Evolutionary conservation across 2,113 vertebrate species (phyloP).

Genomic region (Corythaeola cristata): DNA sequence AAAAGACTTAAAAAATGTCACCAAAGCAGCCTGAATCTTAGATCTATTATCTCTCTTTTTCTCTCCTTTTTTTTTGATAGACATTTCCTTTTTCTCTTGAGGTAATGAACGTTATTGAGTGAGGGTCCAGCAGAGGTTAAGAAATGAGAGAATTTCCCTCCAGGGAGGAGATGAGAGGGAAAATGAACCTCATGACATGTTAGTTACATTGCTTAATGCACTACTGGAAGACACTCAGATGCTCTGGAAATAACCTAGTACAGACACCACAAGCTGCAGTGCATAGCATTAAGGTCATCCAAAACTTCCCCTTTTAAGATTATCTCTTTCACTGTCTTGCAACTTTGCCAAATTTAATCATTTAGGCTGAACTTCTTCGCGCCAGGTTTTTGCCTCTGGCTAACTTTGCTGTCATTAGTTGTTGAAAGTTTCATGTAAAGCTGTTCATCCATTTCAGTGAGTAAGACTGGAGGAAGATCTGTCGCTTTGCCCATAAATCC

Average conservation of each 20-base stretch:
- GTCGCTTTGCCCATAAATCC: not conserved
- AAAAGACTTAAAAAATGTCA: not conserved
- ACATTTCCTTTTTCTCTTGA: slow-evolving; percentile 20
- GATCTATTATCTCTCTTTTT: not conserved
- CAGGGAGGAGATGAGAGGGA: slow-evolving; percentile 36
- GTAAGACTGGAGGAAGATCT: not conserved
- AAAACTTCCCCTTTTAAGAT: not conserved
- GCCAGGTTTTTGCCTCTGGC: not conserved
- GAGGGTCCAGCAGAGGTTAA: slow-evolving; percentile 31
- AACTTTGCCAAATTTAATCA: not conserved
- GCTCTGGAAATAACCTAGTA: slow-evolving; percentile 42
- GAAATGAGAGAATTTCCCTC: slow-evolving; percentile 50
- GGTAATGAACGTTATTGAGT: slow-evolving; percentile 31
- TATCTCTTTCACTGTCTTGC: not conserved
- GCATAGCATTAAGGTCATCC: not conserved
- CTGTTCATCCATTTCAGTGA: not conserved
- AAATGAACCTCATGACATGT: slow-evolving; percentile 48
- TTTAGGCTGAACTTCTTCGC: not conserved
- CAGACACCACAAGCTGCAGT: not conserved
- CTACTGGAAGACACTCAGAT: slow-evolving; percentile 43
- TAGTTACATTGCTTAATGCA: slow-evolving; percentile 36
- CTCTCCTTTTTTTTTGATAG: not conserved
- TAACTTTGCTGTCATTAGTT: not conserved
- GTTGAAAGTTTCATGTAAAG: slow-evolving; percentile 9
- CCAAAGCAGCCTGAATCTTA: not conserved